These are phyloP conservation scores for Nemotelus pantherinus DNA, from an alignment of 2,888 invertebrate genomes.

Conservation along the genomic window DNA sequence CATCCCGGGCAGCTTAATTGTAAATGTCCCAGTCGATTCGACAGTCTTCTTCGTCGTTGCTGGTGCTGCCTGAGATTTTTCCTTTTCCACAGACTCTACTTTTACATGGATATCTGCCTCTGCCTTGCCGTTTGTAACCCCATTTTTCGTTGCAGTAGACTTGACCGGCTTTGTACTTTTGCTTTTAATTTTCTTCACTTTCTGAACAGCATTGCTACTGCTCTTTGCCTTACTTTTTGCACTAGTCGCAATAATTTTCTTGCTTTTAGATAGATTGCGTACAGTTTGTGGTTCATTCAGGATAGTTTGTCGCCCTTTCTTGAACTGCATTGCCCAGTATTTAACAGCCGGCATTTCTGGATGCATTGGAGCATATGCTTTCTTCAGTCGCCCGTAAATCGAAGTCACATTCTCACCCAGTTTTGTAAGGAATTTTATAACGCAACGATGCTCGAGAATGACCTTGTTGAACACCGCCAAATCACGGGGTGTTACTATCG, in stretches of 20 bases:
- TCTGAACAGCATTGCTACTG: neutral
- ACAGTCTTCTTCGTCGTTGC: neutral
- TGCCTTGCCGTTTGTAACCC: neutral
- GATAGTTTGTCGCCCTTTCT: conserved; percentile 39
- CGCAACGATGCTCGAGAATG: conserved; percentile 41
- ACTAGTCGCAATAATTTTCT: neutral
- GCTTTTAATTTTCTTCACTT: neutral
- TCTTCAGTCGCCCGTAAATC: conserved; percentile 33
- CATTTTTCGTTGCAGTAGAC: neutral
- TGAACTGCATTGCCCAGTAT: conserved; percentile 43
- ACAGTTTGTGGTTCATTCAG: conserved; percentile 31
- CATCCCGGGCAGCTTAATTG: conserved; percentile 26
- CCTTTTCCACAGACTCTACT: neutral
- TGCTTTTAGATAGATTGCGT: neutral
- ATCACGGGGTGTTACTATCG: conserved; percentile 1
- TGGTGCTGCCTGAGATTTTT: neutral
- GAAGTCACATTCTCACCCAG: conserved; percentile 13
- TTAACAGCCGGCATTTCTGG: conserved; percentile 28
- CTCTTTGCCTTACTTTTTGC: neutral
- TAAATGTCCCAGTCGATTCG: neutral
- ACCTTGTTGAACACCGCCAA: conserved; percentile 39
- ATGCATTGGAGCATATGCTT: conserved; percentile 28
- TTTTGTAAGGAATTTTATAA: conserved; percentile 45
- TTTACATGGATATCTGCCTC: neutral
- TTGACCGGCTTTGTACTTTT: neutral